Evolutionary conservation across 2,113 vertebrate genomes (phyloP).

Genomic region (Albula goreensis): DNA sequence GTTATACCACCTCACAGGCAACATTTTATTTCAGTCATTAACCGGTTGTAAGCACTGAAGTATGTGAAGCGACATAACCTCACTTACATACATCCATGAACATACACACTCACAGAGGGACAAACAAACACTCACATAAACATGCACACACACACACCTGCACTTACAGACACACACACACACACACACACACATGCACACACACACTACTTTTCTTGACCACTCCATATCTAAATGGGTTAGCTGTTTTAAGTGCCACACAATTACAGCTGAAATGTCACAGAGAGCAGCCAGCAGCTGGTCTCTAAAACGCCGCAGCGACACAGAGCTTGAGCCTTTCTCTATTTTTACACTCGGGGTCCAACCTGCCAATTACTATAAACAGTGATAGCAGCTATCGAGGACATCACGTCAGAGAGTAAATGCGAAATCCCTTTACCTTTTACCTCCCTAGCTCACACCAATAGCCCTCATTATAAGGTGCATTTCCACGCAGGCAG

Average conservation of each 20-base stretch:
- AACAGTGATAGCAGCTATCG: constrained; percentile 69
- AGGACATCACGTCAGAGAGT: constrained; percentile 58
- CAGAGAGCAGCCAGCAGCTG: constrained; percentile 25
- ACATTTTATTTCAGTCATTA: background rate
- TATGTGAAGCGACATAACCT: background rate
- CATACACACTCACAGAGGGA: background rate
- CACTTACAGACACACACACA: constrained; percentile 13
- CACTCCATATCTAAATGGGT: constrained; percentile 34
- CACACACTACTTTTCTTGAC: constrained; percentile 22
- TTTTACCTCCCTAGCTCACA: background rate
- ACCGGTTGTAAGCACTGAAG: background rate
- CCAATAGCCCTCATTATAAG: too few relatives aligned
- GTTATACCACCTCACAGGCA: background rate
- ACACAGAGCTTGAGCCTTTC: constrained; percentile 2
- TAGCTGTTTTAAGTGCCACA: constrained; percentile 44
- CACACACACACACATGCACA: constrained; percentile 9
- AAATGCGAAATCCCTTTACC: background rate
- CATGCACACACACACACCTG: background rate
- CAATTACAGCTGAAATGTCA: constrained; percentile 45
- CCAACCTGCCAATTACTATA: constrained; percentile 65
- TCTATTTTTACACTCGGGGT: constrained; percentile 68
- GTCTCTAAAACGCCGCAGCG: constrained; percentile 55
- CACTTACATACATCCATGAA: background rate
- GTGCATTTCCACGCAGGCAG: too few relatives aligned
- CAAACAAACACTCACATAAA: background rate